A percentile compares a stretch with the other conserved stretches of the same genome.
phyloP scores from a whole-genome alignment of 2,888 invertebrate genomes.

The Chromoteleia sp. region DNA sequence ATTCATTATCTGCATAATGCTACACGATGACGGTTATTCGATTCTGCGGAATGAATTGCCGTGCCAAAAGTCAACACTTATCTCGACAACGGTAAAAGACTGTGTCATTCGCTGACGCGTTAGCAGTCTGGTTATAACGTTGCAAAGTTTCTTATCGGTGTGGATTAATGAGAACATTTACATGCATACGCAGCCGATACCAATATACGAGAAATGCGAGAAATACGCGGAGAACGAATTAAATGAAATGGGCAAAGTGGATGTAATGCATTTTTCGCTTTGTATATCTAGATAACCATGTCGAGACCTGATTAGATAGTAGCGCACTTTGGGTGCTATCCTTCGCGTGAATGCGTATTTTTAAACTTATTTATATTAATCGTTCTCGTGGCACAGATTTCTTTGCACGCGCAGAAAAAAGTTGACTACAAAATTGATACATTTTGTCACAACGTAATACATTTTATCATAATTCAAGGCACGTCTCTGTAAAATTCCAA shows the following conservation, averaged over 20 bases:
- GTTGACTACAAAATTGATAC: no score
- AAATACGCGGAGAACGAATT: conserved; percentile 32
- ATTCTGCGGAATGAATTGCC: conserved; percentile 51
- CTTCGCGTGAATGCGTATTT: conserved; percentile 1
- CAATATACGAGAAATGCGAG: conserved; percentile 11
- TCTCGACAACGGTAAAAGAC: conserved; percentile 47
- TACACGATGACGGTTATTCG: conserved; percentile 39
- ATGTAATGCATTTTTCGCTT: conserved; percentile 29
- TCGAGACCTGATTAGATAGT: conserved; percentile 24
- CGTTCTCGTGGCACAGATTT: no score
- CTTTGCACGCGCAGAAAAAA: no score
- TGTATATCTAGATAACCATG: conserved; percentile 27
- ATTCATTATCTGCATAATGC: conserved; percentile 48
- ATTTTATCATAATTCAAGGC: no score
- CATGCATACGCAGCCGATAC: conserved; percentile 25
- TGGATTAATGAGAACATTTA: conserved; percentile 52
- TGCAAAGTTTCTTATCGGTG: conserved; percentile 31
- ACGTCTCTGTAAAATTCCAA: no score
- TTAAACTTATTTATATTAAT: conserved; percentile 1
- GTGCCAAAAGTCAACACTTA: conserved; percentile 46
- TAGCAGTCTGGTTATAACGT: conserved; percentile 49
- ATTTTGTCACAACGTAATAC: no score
- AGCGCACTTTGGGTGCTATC: background rate
- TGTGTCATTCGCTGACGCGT: conserved; percentile 40
- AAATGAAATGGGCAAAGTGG: conserved; percentile 25